Evolutionary conservation across 2,888 invertebrate genomes (phyloP).

Genomic region (Cerastis rubricosa): DNA sequence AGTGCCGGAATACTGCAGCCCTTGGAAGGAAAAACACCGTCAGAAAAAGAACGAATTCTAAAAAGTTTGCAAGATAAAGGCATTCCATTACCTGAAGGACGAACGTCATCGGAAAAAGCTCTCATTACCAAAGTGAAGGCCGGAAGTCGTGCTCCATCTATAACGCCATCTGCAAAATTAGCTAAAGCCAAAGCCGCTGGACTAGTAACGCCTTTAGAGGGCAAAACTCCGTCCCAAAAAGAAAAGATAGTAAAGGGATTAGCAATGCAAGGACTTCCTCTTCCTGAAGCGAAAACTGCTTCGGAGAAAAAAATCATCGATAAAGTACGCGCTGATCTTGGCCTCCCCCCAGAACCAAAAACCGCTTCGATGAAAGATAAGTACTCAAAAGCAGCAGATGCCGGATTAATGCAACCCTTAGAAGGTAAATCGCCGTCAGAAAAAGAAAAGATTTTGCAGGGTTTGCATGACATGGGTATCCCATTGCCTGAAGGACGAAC

Average conservation of each 20-base stretch:
- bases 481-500: not conserved
- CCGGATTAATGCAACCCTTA: not conserved
- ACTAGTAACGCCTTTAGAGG: constrained; percentile 62
- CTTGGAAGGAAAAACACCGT: constrained; percentile 33
- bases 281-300: constrained; percentile 71
- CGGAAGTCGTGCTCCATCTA: not conserved
- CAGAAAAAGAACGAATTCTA: constrained; percentile 20
- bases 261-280: constrained; percentile 66
- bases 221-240: constrained; percentile 12
- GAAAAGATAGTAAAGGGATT: constrained; percentile 45
- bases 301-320: not conserved
- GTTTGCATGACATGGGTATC: not conserved
- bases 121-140: constrained; percentile 7
- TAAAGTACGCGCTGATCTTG: not conserved
- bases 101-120: constrained; percentile 25
- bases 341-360: not conserved
- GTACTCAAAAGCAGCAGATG: not conserved
- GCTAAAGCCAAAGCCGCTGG: constrained; percentile 68
- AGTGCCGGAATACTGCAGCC: constrained; percentile 35
- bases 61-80: constrained; percentile 1
- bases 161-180: constrained; percentile 63
- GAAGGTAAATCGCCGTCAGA: not conserved
- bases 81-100: constrained; percentile 23
- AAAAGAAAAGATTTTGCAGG: not conserved
- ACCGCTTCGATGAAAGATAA: constrained; percentile 7